These are phyloP conservation scores for Grapholita molesta DNA, from an alignment of 1,140 invertebrate species.

Conservation along the genomic window DNA sequence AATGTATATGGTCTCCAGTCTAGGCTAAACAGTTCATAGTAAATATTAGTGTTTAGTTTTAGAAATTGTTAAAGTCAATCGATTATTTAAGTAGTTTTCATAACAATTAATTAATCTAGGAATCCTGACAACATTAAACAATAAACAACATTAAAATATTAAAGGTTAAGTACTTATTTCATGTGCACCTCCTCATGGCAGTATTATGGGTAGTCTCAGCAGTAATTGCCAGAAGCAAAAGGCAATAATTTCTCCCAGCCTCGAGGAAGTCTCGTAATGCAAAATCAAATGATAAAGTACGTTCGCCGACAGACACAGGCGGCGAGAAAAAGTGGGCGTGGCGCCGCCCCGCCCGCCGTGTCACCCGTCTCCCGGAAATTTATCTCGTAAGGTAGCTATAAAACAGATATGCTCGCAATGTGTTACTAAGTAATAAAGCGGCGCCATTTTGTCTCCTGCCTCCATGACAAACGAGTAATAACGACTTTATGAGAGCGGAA, in stretches of 20 bases:
- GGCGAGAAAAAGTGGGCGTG: slow-evolving; percentile 69
- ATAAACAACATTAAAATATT: no score
- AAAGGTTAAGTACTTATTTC: no score
- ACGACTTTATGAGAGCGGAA: slow-evolving; percentile 66
- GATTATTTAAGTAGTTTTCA: no score
- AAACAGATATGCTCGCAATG: slow-evolving; percentile 68
- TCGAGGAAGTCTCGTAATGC: neutral
- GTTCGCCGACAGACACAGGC: slow-evolving; percentile 39
- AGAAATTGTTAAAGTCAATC: no score
- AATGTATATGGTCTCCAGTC: no score
- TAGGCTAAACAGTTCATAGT: no score
- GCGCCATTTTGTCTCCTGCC: slow-evolving; percentile 72
- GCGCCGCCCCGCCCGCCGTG: slow-evolving; percentile 65
- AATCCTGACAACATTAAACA: no score
- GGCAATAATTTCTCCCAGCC: neutral
- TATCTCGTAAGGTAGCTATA: slow-evolving; percentile 71
- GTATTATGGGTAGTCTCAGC: no score
- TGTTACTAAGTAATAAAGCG: slow-evolving; percentile 77
- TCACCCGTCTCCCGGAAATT: slow-evolving; percentile 59
- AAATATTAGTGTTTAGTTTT: no score
- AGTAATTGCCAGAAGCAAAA: neutral
- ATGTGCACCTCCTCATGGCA: no score
- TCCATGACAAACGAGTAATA: slow-evolving; percentile 63
- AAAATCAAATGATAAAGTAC: slow-evolving; percentile 39
- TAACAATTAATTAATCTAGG: no score